A percentile compares a stretch with the other conserved stretches of the same genome.
Conservation (phyloP, 1,140 invertebrate genomes). For the Drosophila funebris region DNA sequence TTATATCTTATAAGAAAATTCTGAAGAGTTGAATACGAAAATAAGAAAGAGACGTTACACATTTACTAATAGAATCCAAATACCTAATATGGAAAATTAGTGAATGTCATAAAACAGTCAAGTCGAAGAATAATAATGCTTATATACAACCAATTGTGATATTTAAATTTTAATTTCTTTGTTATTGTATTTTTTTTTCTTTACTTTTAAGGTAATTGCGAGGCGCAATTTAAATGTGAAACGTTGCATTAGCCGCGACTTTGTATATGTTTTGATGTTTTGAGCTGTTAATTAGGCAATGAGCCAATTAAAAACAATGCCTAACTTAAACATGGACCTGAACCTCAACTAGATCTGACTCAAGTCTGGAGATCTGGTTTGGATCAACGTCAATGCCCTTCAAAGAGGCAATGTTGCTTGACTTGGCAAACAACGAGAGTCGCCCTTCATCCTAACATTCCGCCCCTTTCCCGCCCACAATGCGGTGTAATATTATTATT, state of each 20-base stretch:
- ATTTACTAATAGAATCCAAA: neutral
- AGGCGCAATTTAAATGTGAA: slow-evolving; percentile 58
- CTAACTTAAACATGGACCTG: slow-evolving; percentile 8
- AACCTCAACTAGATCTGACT: neutral
- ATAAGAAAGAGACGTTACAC: too few relatives aligned
- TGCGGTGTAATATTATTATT: slow-evolving; percentile 8
- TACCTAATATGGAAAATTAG: neutral
- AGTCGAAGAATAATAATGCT: neutral
- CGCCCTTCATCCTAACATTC: neutral
- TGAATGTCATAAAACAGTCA: neutral
- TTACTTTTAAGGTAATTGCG: slow-evolving; percentile 57
- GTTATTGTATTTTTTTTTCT: neutral
- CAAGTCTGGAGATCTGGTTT: neutral
- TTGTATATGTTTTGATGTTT: slow-evolving; percentile 7
- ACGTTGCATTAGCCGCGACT: slow-evolving; percentile 54
- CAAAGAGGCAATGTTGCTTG: slow-evolving; percentile 19
- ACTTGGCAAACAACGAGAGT: slow-evolving; percentile 12
- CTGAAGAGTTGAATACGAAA: too few relatives aligned
- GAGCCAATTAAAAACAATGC: slow-evolving; percentile 44
- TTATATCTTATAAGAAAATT: too few relatives aligned
- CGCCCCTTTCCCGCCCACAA: neutral
- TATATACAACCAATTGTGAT: slow-evolving; percentile 16
- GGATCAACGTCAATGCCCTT: slow-evolving; percentile 43
- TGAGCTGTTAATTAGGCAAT: slow-evolving; percentile 60
- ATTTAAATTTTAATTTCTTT: slow-evolving; percentile 17